These are phyloP conservation scores for Athetis lepigone DNA, from an alignment of 2,888 invertebrate genomes.

Conservation along the genomic window DNA sequence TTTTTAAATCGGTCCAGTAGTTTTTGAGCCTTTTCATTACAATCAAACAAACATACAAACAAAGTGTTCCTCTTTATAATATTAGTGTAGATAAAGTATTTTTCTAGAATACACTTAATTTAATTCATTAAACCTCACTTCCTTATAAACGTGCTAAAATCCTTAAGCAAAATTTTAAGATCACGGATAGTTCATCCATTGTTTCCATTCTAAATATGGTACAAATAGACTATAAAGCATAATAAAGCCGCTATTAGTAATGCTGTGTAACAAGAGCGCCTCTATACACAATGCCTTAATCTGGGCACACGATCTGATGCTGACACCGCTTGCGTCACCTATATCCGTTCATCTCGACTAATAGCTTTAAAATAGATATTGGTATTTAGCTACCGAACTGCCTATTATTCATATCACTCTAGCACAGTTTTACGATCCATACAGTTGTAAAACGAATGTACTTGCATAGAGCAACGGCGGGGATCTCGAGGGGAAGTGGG, in stretches of 20 bases:
- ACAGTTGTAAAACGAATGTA: too few relatives aligned
- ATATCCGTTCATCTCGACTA: conserved; percentile 39
- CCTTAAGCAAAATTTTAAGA: background rate
- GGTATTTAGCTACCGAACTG: conserved; percentile 9
- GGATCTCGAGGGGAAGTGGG: too few relatives aligned
- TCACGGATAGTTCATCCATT: conserved; percentile 2
- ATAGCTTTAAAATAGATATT: conserved; percentile 31
- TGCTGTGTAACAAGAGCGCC: conserved; percentile 27
- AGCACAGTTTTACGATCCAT: too few relatives aligned
- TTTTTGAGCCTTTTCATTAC: too few relatives aligned
- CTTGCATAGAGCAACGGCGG: too few relatives aligned
- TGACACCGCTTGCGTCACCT: conserved; percentile 49
- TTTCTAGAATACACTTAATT: too few relatives aligned
- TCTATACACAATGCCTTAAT: conserved; percentile 47
- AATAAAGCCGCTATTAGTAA: conserved; percentile 30
- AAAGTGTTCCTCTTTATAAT: too few relatives aligned
- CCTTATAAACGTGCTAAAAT: background rate
- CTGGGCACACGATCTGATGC: conserved; percentile 37
- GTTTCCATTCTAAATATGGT: conserved; percentile 14
- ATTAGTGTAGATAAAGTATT: too few relatives aligned
- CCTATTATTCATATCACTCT: conserved; percentile 2
- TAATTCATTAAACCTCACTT: too few relatives aligned
- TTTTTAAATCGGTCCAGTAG: too few relatives aligned
- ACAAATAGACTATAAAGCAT: conserved; percentile 26
- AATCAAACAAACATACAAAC: too few relatives aligned